These are phyloP conservation scores for Cheilosia vulpina DNA, from an alignment of 2,888 invertebrate species.

Conservation along the genomic window DNA sequence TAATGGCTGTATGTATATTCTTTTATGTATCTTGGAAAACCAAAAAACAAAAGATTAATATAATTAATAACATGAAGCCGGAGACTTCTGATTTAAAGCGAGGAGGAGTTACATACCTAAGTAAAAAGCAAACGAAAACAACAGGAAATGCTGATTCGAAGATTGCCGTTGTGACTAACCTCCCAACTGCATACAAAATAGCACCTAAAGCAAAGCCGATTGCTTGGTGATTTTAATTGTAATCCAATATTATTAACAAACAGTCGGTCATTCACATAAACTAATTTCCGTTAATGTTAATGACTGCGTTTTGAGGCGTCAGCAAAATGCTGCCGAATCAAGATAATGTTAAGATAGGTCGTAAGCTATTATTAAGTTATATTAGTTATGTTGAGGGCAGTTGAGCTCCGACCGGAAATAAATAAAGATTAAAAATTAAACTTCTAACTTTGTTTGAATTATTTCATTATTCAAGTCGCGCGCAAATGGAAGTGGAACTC, in stretches of 20 bases:
- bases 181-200: background rate
- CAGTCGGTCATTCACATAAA: background rate
- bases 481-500: too few species aligned
- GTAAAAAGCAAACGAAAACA: background rate
- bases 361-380: too few species aligned
- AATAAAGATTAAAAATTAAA: too few species aligned
- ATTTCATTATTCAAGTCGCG: too few species aligned
- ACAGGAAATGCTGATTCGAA: background rate
- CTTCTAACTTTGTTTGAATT: too few species aligned
- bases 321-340: background rate
- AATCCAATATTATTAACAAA: background rate
- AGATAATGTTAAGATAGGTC: too few species aligned
- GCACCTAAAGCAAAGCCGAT: background rate
- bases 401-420: too few species aligned
- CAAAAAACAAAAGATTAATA: background rate
- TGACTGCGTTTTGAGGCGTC: background rate
- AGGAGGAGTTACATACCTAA: background rate
- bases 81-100: conserved; percentile 1
- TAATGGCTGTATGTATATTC: background rate
- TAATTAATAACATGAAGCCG: background rate
- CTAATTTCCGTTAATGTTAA: background rate
- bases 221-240: background rate
- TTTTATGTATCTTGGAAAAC: background rate
- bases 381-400: too few species aligned
- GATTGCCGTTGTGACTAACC: background rate